Evolutionary conservation across 2,888 invertebrate genomes (phyloP).

Genomic region (Papilio elwesi): DNA sequence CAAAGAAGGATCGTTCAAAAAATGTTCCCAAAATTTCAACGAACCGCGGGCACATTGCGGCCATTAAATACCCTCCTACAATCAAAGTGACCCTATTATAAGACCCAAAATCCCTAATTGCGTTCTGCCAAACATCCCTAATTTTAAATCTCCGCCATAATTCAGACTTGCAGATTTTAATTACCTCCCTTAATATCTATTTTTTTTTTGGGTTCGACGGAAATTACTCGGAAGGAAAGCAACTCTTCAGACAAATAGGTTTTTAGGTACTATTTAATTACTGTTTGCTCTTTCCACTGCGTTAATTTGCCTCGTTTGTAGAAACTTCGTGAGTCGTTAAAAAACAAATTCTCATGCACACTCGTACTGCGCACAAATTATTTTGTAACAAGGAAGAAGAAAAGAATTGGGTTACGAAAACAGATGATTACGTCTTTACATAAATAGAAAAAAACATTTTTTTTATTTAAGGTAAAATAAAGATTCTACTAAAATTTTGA

Average conservation of each 20-base stretch:
- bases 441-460: background rate
- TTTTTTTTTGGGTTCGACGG: slow-evolving; percentile 65
- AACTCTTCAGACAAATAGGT: slow-evolving; percentile 68
- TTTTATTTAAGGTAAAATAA: background rate
- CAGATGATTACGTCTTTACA: background rate
- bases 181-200: slow-evolving; percentile 64
- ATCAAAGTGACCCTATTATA: slow-evolving; percentile 43
- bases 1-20: background rate
- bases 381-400: background rate
- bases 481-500: too few relatives aligned
- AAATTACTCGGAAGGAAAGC: slow-evolving; percentile 76
- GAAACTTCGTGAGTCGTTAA: slow-evolving; percentile 36
- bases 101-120: slow-evolving; percentile 43
- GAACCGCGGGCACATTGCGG: slow-evolving; percentile 12
- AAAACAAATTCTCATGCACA: slow-evolving; percentile 33
- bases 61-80: slow-evolving; percentile 36
- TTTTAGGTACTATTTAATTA: slow-evolving; percentile 70
- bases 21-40: slow-evolving; percentile 8
- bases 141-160: slow-evolving; percentile 60
- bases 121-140: slow-evolving; percentile 50
- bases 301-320: slow-evolving; percentile 45
- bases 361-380: slow-evolving; percentile 5
- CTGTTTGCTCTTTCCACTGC: slow-evolving; percentile 53
- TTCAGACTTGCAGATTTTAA: slow-evolving; percentile 69
- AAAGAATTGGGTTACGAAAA: background rate